phyloP scores from a whole-genome alignment of 2,888 invertebrate genomes.

The Aleiodes alternator region DNA sequence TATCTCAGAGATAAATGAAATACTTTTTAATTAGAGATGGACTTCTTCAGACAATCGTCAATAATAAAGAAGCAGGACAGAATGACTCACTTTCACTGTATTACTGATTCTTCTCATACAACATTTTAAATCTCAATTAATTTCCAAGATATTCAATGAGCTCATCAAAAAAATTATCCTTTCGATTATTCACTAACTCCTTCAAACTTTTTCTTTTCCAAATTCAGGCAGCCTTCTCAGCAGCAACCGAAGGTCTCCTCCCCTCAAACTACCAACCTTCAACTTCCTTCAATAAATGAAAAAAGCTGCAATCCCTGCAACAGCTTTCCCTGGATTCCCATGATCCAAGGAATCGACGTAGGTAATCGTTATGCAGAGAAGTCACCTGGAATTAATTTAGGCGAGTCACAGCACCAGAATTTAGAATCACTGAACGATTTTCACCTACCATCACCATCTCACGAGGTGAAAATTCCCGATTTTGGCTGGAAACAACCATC shows the following conservation, averaged over 20 bases:
- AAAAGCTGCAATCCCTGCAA: constrained; percentile 87
- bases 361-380: constrained; percentile 49
- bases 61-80: no score
- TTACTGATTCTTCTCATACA: no score
- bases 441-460: constrained; percentile 53
- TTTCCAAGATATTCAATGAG: neutral
- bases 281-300: constrained; percentile 69
- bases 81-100: no score
- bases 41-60: no score
- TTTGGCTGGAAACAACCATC: constrained; percentile 53
- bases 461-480: constrained; percentile 60
- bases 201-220: neutral
- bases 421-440: constrained; percentile 38
- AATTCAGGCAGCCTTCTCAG: constrained; percentile 26
- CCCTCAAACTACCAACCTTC: constrained; percentile 50
- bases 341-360: constrained; percentile 66
- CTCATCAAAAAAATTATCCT: no score
- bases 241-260: constrained; percentile 51
- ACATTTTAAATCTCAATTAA: no score
- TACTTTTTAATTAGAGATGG: no score
- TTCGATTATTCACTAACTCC: no score
- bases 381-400: constrained; percentile 33
- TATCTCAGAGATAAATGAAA: no score
- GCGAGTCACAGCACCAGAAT: constrained; percentile 42
- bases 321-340: constrained; percentile 88